Evolutionary conservation across 2,113 vertebrate genomes (phyloP).

Genomic region (Bubo bubo): DNA sequence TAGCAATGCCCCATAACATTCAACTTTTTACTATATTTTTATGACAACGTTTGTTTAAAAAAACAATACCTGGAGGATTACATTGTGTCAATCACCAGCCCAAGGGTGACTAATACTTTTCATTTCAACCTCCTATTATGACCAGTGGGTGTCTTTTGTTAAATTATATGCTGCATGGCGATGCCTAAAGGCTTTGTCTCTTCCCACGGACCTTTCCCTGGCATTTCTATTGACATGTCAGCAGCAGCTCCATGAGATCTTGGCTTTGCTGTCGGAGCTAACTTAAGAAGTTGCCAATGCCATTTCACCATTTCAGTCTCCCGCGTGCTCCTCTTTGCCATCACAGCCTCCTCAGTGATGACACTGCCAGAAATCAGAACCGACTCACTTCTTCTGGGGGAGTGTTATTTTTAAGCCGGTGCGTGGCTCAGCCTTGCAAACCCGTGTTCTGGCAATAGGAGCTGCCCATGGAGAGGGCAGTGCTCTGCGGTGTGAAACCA

Average conservation of each 20-base stretch:
- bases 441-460: not conserved
- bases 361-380: not conserved
- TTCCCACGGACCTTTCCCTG: not conserved
- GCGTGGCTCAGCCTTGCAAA: not conserved
- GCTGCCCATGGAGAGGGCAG: not conserved
- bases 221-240: not conserved
- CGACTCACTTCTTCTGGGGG: not conserved
- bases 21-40: not conserved
- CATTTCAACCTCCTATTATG: not conserved
- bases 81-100: not conserved
- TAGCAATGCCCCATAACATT: not conserved
- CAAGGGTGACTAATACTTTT: conserved; percentile 12
- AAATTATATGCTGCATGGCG: not conserved
- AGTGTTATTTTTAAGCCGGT: not conserved
- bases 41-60: not conserved
- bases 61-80: not conserved
- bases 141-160: not conserved
- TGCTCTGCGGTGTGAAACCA: not conserved
- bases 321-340: not conserved
- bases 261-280: not conserved
- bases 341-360: not conserved
- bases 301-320: not conserved
- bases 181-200: conserved; percentile 1
- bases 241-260: not conserved
- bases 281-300: not conserved